phyloP scores from a whole-genome alignment of 2,797 vertebrate species.

The Knipowitschia caucasica region DNA sequence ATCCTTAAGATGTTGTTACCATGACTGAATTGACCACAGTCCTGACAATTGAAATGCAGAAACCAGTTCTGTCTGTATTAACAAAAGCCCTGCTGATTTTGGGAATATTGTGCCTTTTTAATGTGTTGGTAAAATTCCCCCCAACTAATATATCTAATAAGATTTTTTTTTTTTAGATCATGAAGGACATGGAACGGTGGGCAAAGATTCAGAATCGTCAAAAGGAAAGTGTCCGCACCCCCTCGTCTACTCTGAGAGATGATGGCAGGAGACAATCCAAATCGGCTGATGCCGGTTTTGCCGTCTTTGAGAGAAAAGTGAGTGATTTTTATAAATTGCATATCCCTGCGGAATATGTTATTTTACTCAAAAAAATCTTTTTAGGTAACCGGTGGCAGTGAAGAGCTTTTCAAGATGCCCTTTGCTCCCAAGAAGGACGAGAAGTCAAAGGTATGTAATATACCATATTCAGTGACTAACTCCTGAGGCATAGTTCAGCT shows the following conservation, averaged over 20 bases:
- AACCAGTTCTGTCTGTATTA: too few relatives aligned
- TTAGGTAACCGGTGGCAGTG: constrained; percentile 71
- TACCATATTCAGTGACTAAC: too few relatives aligned
- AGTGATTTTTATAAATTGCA: too few relatives aligned
- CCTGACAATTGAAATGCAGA: too few relatives aligned
- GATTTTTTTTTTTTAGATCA: constrained; percentile 66
- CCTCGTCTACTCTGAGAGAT: constrained; percentile 67
- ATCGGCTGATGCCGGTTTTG: constrained; percentile 80
- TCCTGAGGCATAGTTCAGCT: too few relatives aligned
- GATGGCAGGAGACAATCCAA: constrained; percentile 75
- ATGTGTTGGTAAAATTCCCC: too few relatives aligned
- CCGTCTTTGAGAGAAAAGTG: constrained; percentile 78
- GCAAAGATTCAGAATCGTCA: constrained; percentile 84
- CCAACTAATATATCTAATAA: too few relatives aligned
- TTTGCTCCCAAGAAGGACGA: constrained; percentile 90
- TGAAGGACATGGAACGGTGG: constrained; percentile 87
- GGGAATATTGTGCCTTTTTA: too few relatives aligned
- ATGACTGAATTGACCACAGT: too few relatives aligned
- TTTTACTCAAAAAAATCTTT: constrained; percentile 1
- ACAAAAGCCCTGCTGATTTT: too few relatives aligned
- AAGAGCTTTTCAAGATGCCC: constrained; percentile 96
- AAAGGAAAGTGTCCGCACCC: constrained; percentile 74
- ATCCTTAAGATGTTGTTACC: too few relatives aligned
- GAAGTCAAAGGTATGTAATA: constrained; percentile 80
- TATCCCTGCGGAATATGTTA: too few relatives aligned